Evolutionary conservation across 92 coral and sea anemone genomes (phyloP), one percentile per base, ranked within the genome.

Genomic region (Porites lobata): DNA sequence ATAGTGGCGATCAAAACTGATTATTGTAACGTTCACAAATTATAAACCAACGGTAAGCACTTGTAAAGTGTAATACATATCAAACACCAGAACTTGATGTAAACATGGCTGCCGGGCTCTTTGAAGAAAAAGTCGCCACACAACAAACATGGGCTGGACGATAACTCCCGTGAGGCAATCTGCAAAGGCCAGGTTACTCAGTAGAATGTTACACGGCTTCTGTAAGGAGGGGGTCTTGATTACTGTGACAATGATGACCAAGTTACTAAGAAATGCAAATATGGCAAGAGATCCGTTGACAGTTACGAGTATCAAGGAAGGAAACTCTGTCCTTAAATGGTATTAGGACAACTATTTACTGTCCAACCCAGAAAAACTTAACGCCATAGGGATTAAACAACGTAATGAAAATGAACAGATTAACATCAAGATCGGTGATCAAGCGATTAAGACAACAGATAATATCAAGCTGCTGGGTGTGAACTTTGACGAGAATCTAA

Each of bases 121-220:
- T 56, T 76, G 67, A 56, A 76, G 67, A 50, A 61, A 56, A 32
- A 76, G 22, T 26, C 82, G 69, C 82, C 83, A 90, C 22, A 51
- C 78, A 10, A 85, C n/a, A 47, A 90, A 90, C 90, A 79, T 17
- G 8, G 90, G 84, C 56, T 84, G 80, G 8, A 82, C 81, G 18
- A 50, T 7, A 12, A 90, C 15, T n/a, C 93, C 93, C 1, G 75
- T 78, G 24, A 85, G 78, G 61, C 75, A 90, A 62, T 90, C 93
- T 51, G 87, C 76, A 50, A 72, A 68, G 13, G 90, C 90, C 22
- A 90, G 81, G 57, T 26, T 72, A 24, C 93, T 85, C 47, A 90
- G 76, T 4, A 85, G 75, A 20, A 90, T 80, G 59, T 90, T 85
- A 6, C 90, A 19, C 0, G 90, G 81, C n/a, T 76, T 78, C 38